phyloP scores from a whole-genome alignment of 1,140 invertebrate genomes.

The Ectropis grisescens region DNA sequence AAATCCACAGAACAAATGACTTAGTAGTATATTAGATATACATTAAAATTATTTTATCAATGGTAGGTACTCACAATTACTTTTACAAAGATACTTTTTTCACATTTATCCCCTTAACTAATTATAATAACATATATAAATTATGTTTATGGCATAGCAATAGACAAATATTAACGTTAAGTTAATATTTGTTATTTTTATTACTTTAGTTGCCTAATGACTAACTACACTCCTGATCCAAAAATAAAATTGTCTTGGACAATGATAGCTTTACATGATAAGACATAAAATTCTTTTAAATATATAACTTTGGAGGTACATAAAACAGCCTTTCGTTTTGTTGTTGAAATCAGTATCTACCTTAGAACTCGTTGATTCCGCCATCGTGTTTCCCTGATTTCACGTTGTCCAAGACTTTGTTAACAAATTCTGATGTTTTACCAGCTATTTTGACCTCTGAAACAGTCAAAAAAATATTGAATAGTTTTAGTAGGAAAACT shows the following conservation, averaged over 20 bases:
- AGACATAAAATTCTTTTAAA: slow-evolving; percentile 40
- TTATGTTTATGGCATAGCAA: slow-evolving; percentile 26
- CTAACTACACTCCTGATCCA: slow-evolving; percentile 44
- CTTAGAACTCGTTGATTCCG: slow-evolving; percentile 45
- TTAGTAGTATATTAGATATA: too few species aligned
- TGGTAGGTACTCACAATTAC: too few species aligned
- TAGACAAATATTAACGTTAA: slow-evolving; percentile 19
- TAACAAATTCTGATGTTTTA: slow-evolving; percentile 58
- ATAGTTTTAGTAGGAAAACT: too few species aligned
- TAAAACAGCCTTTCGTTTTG: slow-evolving; percentile 65
- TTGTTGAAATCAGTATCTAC: slow-evolving; percentile 31
- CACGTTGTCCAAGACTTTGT: slow-evolving; percentile 54
- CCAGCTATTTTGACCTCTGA: slow-evolving; percentile 57
- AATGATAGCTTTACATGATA: slow-evolving; percentile 36
- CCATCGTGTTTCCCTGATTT: slow-evolving; percentile 47
- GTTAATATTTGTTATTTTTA: slow-evolving; percentile 15
- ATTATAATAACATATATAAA: too few species aligned
- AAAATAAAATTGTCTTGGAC: slow-evolving; percentile 64
- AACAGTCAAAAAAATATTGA: slow-evolving; percentile 17
- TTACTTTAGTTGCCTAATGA: slow-evolving; percentile 49
- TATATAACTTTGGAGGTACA: slow-evolving; percentile 69
- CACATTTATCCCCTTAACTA: too few species aligned
- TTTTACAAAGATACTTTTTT: too few species aligned
- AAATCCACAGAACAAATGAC: too few species aligned
- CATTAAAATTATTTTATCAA: too few species aligned